Conservation (phyloP, 2,113 vertebrate genomes). For the Pipra filicauda region DNA sequence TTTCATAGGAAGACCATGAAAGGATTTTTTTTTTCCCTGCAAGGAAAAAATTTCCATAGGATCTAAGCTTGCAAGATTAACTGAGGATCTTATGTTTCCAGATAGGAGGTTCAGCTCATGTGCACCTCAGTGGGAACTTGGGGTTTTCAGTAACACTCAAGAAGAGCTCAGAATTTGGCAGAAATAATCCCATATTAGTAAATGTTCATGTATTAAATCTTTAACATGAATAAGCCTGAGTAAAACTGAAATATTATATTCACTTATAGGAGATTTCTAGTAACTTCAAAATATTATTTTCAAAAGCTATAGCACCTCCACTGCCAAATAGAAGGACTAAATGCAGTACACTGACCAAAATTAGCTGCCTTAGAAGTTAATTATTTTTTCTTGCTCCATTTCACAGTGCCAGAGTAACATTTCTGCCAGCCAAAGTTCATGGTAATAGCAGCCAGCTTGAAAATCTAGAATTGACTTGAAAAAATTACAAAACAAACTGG, state of each 20-base stretch:
- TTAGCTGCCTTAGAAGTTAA: not conserved
- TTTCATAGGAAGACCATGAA: not conserved
- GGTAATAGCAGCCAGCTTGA: not conserved
- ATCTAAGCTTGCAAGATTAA: not conserved
- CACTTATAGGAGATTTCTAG: not conserved
- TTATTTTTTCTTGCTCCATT: not conserved
- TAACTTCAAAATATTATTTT: not conserved
- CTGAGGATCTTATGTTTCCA: not conserved
- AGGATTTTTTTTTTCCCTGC: not conserved
- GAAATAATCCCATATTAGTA: not conserved
- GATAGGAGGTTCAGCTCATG: rapidly evolving
- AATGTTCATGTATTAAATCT: not conserved
- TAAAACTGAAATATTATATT: not conserved
- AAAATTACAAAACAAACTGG: not conserved
- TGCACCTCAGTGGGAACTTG: not conserved
- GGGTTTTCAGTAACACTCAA: not conserved
- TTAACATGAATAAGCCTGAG: not conserved
- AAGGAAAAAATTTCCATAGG: not conserved
- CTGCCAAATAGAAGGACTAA: not conserved
- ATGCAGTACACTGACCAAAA: not conserved
- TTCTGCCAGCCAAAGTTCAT: not conserved
- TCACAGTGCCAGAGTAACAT: not conserved
- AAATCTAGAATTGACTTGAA: not conserved
- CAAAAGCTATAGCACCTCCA: not conserved
- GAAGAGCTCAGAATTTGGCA: not conserved